Conservation (phyloP, 37 sponge, comb jelly and placozoan genomes). For the Halisarca cf. caerulea region DNA sequence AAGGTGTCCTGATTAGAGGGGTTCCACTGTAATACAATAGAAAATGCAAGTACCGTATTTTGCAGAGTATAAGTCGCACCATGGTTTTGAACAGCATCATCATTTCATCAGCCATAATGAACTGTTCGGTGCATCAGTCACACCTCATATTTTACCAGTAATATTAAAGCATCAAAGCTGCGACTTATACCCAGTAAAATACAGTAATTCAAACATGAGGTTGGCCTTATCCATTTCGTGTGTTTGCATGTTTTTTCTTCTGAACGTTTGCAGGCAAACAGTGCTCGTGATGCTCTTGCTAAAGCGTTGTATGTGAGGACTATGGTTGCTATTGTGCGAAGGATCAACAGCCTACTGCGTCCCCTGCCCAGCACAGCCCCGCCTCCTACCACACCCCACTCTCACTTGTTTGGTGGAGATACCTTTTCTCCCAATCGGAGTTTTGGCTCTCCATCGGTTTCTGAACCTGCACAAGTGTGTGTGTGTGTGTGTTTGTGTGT, state of each 20-base stretch:
- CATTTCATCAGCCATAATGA: no score
- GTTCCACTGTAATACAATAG: no score
- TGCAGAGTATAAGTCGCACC: no score
- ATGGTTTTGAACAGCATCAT: no score
- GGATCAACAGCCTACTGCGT: constrained; percentile 79
- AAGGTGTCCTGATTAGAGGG: no score
- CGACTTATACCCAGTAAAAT: no score
- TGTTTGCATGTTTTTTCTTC: no score
- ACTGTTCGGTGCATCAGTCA: no score
- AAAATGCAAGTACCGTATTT: no score
- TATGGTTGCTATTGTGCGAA: constrained; percentile 73
- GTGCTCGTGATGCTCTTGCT: constrained; percentile 85
- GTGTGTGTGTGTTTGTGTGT: not conserved
- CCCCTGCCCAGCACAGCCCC: not conserved
- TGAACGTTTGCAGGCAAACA: constrained; percentile 67
- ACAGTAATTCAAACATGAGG: not conserved
- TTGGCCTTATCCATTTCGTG: not conserved
- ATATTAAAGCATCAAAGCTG: no score
- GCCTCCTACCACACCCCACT: not conserved
- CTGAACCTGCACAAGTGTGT: not conserved
- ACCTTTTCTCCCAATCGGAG: not conserved
- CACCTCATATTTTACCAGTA: no score
- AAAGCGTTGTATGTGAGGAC: constrained; percentile 86
- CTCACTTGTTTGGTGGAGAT: constrained; percentile 15
- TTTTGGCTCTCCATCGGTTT: not conserved